Evolutionary conservation across 2,888 invertebrate genomes (phyloP).

Genomic region (Sylvicola cinctus): DNA sequence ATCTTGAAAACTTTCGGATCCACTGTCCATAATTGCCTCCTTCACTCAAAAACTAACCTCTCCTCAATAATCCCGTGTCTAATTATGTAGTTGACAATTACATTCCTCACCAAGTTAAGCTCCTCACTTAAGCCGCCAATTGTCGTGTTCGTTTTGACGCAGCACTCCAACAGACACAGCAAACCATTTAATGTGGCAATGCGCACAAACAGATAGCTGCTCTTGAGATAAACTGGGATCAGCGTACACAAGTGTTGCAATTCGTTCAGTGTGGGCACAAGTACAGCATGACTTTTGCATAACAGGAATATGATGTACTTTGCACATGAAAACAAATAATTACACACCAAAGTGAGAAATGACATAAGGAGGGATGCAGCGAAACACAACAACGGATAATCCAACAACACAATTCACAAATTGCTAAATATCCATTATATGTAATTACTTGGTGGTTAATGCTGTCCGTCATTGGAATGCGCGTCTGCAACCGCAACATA

Average conservation of each 20-base stretch:
- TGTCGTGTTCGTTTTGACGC: slow-evolving; percentile 23
- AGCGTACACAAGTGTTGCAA: slow-evolving; percentile 21
- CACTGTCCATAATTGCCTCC: no score
- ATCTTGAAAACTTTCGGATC: no score
- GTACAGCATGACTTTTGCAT: slow-evolving; percentile 24
- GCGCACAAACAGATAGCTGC: slow-evolving; percentile 24
- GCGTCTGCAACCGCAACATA: slow-evolving; percentile 40
- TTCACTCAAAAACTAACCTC: slow-evolving; percentile 13
- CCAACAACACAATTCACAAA: neutral
- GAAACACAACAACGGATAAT: slow-evolving; percentile 4
- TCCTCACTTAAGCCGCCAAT: slow-evolving; percentile 26
- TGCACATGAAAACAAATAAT: slow-evolving; percentile 6
- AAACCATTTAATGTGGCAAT: slow-evolving; percentile 24
- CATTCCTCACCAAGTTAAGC: slow-evolving; percentile 20
- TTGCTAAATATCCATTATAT: slow-evolving; percentile 38
- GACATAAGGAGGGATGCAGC: slow-evolving; percentile 1
- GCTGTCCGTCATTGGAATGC: slow-evolving; percentile 54
- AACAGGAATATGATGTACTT: slow-evolving; percentile 25
- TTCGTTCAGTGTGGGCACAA: slow-evolving; percentile 22
- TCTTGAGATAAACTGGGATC: slow-evolving; percentile 24
- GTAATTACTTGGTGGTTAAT: slow-evolving; percentile 40
- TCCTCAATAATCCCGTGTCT: slow-evolving; percentile 25
- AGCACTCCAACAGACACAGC: slow-evolving; percentile 23
- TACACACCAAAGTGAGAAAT: slow-evolving; percentile 2
- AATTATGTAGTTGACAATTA: slow-evolving; percentile 23